Evolutionary conservation across 1,140 invertebrate genomes (phyloP), one percentile per base, ranked within the genome.

Genomic region (Nylanderia fulva): DNA sequence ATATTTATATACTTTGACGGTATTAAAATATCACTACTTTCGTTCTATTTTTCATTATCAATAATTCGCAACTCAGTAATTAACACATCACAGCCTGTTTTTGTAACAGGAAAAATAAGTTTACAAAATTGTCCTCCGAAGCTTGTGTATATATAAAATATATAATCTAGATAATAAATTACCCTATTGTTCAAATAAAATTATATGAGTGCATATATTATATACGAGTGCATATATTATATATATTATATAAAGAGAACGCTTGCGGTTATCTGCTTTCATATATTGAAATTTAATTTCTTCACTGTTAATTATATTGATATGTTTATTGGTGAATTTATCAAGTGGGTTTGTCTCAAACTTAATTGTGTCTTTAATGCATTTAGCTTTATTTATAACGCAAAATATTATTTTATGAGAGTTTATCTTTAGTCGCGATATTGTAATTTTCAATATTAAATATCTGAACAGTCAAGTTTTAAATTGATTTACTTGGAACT

Each of bases 241-340:
- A 89, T 84, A 86, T 74, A 83, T 90, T 89, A 45, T 7, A 88
- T 63, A 85, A 90, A 90, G 89, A 76, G 15, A 48, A 27, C 15
- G 27, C n/a, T 36, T n/a, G 18, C 42, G 60, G 13, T 39, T 84
- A 72, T 79, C 39, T 21, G 74, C 45, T 72, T 74, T n/a, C 82
- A 52, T 56, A 39, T 60, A 63, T 60, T 5, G 18, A 1, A 13
- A 52, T 83, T 84, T 84, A 85, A 86, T 90, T 76, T 72, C 33
- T 71, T 68, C 45, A 36, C 7, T 52, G 2, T 60, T 63, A 54
- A 56, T 58, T 77, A 29, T 56, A 56, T 0, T 21, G 11, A 84
- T 74, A 1, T 84, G 48, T 84, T 60, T 42, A 63, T 72, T n/a
- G 0, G 24, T 29, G 0, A 48, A 48, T 33, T 42, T 33, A 48